Evolutionary conservation across 35 echinoderm and acorn worm species (phyloP), one percentile per base, ranked within the genome.

Genomic region (Hemicentrotus pulcherrimus): DNA sequence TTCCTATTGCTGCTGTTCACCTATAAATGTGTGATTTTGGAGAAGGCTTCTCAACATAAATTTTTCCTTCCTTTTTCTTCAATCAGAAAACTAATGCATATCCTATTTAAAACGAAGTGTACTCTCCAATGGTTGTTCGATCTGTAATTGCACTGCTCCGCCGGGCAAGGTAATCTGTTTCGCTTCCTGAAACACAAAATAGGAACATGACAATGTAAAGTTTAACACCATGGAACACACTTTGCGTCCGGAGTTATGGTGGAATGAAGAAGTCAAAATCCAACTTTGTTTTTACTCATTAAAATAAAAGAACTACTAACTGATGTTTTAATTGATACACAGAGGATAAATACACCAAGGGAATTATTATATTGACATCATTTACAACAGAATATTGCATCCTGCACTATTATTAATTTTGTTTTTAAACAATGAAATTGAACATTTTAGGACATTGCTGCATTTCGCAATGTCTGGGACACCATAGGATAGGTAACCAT

Each of bases 401-500:
- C 24, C 18, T 90, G 46, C 32, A 90, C 88, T 90, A 18, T 90
- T 90, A 47, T 90, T 11, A 0, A 8, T 16, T 30, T 45, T 90
- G 0, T 9, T 45, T 47, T 90, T 90, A 0, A 45, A 16, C 32
- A 90, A 90, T 18, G 88, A 90, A 93, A 55, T 30, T 50, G 32
- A 22, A 58, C 13, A 93, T 58, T 93, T 93, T 58, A 93, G 22
- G 91, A 93, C 94, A 96, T 19, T 47, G 32, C 94, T 32, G 96
- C 18, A 78, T 78, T 94, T 47, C 94, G 86, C 48, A 96, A 91
- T 22, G 94, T 95, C 30, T 94, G 94, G 14, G 96, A 96, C 31
- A 96, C 96, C 9, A 96, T 96, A 2, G 96, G 96, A 78, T 96
- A 96, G 10, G 96, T 88, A 58, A 96, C 46, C 86, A 96, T 96